Conservation (phyloP, 2,113 vertebrate species). For the Salminus brasiliensis region DNA sequence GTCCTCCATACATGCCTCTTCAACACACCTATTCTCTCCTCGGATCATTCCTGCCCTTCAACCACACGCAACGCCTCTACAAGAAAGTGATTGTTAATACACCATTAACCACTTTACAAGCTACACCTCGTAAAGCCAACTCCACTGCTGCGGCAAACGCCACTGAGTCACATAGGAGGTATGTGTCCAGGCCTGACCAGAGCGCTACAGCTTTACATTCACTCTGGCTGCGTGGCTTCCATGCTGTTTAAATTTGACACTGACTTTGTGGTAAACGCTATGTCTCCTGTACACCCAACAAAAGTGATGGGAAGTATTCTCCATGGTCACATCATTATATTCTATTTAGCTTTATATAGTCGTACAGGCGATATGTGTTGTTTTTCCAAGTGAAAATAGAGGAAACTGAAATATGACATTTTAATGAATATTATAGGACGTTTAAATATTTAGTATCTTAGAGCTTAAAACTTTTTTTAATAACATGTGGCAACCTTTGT, state of each 20-base stretch:
- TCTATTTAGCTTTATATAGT: too few relatives aligned
- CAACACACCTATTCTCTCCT: conserved; percentile 15
- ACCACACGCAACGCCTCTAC: conserved; percentile 70
- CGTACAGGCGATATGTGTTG: too few relatives aligned
- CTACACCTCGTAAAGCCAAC: conserved; percentile 76
- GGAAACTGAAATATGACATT: too few relatives aligned
- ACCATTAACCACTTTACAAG: conserved; percentile 74
- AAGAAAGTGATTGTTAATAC: conserved; percentile 75
- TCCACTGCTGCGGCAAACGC: conserved; percentile 64
- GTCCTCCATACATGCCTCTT: not conserved
- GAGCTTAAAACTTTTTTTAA: too few relatives aligned
- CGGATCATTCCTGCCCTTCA: conserved; percentile 33
- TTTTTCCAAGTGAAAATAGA: too few relatives aligned
- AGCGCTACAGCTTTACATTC: conserved; percentile 31
- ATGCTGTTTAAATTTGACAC: conserved; percentile 5
- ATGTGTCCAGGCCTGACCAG: conserved; percentile 60
- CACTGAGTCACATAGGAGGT: conserved; percentile 70
- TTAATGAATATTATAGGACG: too few relatives aligned
- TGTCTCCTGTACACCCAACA: conserved; percentile 8
- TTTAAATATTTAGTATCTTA: too few relatives aligned
- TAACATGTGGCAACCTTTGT: too few relatives aligned
- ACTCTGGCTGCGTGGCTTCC: conserved; percentile 8
- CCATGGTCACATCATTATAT: not conserved
- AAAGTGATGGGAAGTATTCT: not conserved
- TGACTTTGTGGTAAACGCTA: conserved; percentile 3